A percentile compares a stretch with the other conserved stretches of the same genome.
Evolutionary conservation across 2,888 invertebrate species (phyloP).

Genomic region (Drosophila sordidapex): DNA sequence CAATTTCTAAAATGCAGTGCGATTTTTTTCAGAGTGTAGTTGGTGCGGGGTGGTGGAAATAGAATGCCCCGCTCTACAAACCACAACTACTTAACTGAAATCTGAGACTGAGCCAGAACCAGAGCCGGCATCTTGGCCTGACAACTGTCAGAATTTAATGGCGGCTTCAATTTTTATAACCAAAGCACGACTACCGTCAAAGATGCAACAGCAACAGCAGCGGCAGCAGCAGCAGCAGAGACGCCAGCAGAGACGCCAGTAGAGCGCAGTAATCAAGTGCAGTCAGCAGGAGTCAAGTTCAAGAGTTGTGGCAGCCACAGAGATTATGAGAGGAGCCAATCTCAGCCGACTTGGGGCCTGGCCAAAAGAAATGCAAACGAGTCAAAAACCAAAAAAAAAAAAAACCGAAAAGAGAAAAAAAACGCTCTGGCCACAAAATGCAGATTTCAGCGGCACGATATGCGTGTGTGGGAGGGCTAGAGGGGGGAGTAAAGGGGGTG

Average conservation of each 20-base stretch:
- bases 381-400: slow-evolving; percentile 34
- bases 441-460: slow-evolving; percentile 79
- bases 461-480: neutral
- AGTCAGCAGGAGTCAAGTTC: slow-evolving; percentile 49
- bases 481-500: neutral
- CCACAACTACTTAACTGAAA: slow-evolving; percentile 15
- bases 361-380: slow-evolving; percentile 73
- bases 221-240: slow-evolving; percentile 6
- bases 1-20: too few species aligned
- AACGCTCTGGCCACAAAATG: slow-evolving; percentile 59
- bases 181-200: slow-evolving; percentile 79
- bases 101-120: slow-evolving; percentile 2
- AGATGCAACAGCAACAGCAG: slow-evolving; percentile 29
- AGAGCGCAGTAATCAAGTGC: slow-evolving; percentile 52
- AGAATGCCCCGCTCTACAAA: neutral
- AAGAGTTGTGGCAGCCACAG: slow-evolving; percentile 43
- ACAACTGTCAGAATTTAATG: slow-evolving; percentile 82
- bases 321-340: slow-evolving; percentile 72
- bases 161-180: slow-evolving; percentile 81
- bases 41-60: neutral
- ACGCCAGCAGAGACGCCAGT: slow-evolving; percentile 1
- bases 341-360: slow-evolving; percentile 35
- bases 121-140: slow-evolving; percentile 49
- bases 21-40: neutral
- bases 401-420: neutral